Percentiles rank a stretch among this genome's conserved stretches.
Conservation (phyloP, 2,888 invertebrate species). For the Rhagophthalmus giganteus region DNA sequence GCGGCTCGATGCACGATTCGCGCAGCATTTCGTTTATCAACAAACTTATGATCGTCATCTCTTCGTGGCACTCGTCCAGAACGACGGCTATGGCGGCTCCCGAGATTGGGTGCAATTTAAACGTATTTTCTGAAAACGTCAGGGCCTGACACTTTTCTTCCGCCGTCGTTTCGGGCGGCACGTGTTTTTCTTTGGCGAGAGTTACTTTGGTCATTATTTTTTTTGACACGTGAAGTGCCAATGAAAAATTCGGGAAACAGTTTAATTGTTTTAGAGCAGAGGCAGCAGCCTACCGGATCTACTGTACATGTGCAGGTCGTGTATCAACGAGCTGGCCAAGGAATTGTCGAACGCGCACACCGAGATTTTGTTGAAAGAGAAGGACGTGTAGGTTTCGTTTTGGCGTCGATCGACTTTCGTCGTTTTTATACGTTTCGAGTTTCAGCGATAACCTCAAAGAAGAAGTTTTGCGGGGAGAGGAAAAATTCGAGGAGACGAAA, state of each 20-base stretch:
- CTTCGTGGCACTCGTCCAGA: constrained; percentile 27
- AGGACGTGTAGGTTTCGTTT: constrained; percentile 45
- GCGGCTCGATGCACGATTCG: constrained; percentile 14
- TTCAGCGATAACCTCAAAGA: constrained; percentile 36
- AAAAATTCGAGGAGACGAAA: constrained; percentile 35
- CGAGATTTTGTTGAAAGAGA: constrained; percentile 35
- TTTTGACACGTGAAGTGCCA: too few relatives aligned
- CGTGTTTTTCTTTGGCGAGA: too few relatives aligned
- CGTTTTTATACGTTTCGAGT: neutral
- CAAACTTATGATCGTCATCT: constrained; percentile 27
- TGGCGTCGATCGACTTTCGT: too few relatives aligned
- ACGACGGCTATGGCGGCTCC: neutral
- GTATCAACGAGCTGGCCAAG: constrained; percentile 42
- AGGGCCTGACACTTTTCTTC: too few relatives aligned
- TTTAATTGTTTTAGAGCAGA: constrained; percentile 35
- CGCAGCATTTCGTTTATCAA: constrained; percentile 23
- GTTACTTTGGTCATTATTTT: too few relatives aligned
- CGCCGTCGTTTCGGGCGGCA: too few relatives aligned
- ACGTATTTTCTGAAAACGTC: neutral
- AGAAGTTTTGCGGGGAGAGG: constrained; percentile 39
- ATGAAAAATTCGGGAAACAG: neutral
- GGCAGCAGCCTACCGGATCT: constrained; percentile 41
- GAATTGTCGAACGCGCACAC: constrained; percentile 37
- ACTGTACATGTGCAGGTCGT: constrained; percentile 40
- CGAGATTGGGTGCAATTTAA: neutral